Percentiles rank a stretch among this genome's conserved stretches.
Evolutionary conservation across 2,113 vertebrate genomes (phyloP).

Genomic region (Gracilinanus agilis): DNA sequence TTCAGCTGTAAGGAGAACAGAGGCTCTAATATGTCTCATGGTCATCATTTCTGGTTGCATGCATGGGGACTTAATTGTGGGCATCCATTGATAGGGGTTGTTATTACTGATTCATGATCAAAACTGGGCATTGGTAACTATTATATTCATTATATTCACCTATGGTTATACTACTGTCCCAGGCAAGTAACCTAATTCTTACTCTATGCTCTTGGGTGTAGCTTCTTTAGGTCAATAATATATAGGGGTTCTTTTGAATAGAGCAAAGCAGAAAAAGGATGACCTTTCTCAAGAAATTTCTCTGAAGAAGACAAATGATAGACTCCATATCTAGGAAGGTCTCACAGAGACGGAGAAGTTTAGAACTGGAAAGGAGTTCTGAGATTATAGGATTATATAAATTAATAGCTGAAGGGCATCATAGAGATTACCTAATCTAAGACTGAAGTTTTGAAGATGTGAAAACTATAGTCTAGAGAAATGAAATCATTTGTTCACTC

Average conservation of each 20-base stretch:
- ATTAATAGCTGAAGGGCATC: neutral
- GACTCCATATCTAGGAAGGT: neutral
- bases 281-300: neutral
- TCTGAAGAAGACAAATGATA: neutral
- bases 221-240: neutral
- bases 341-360: neutral
- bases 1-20: neutral
- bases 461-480: neutral
- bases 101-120: conserved; percentile 16
- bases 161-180: neutral
- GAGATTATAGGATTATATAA: neutral
- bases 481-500: neutral
- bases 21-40: conserved; percentile 20
- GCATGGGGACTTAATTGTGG: neutral
- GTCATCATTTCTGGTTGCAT: conserved; percentile 11
- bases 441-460: neutral
- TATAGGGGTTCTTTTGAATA: neutral
- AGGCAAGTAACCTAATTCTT: neutral
- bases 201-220: neutral
- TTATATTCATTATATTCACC: neutral
- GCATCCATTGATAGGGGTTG: neutral
- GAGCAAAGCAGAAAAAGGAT: neutral
- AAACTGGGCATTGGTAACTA: neutral
- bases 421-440: neutral
- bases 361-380: neutral